Conservation (phyloP, 2,888 invertebrate genomes). For the Oligia strigilis region DNA sequence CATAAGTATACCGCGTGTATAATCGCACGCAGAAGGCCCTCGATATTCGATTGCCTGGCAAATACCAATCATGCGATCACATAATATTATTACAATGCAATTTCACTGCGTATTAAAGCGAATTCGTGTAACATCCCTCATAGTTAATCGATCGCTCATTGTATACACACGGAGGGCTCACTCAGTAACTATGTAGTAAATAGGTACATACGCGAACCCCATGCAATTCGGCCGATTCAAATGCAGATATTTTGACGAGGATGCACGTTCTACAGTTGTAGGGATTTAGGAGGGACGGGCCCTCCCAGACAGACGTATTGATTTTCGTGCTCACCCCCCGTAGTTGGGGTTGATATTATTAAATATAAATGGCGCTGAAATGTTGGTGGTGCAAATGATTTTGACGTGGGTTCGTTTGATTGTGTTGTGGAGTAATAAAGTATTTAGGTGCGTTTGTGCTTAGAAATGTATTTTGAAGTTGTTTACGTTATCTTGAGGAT, state of each 20-base stretch:
- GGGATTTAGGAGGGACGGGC: constrained; percentile 77
- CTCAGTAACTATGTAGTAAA: constrained; percentile 26
- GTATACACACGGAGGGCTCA: constrained; percentile 11
- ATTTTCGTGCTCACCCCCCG: constrained; percentile 80
- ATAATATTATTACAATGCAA: constrained; percentile 36
- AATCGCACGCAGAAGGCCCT: neutral
- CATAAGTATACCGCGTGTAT: neutral
- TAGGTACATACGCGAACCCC: constrained; percentile 53
- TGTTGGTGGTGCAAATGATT: constrained; percentile 69
- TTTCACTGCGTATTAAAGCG: constrained; percentile 44
- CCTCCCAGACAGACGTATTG: constrained; percentile 87
- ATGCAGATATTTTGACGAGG: constrained; percentile 80
- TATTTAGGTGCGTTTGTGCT: constrained; percentile 6
- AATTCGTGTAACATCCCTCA: constrained; percentile 39
- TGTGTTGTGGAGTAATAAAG: constrained; percentile 22
- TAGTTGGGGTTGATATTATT: constrained; percentile 82
- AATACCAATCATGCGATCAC: constrained; percentile 5
- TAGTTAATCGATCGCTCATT: constrained; percentile 46
- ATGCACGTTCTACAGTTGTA: constrained; percentile 58
- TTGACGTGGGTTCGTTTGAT: constrained; percentile 52
- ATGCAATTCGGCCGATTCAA: constrained; percentile 71
- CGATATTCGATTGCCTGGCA: constrained; percentile 14
- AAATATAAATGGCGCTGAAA: constrained; percentile 86
- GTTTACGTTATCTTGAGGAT: too few species aligned
- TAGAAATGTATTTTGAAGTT: neutral